phyloP scores from a whole-genome alignment of 2,797 vertebrate species.

The Tarsius wallacei region DNA sequence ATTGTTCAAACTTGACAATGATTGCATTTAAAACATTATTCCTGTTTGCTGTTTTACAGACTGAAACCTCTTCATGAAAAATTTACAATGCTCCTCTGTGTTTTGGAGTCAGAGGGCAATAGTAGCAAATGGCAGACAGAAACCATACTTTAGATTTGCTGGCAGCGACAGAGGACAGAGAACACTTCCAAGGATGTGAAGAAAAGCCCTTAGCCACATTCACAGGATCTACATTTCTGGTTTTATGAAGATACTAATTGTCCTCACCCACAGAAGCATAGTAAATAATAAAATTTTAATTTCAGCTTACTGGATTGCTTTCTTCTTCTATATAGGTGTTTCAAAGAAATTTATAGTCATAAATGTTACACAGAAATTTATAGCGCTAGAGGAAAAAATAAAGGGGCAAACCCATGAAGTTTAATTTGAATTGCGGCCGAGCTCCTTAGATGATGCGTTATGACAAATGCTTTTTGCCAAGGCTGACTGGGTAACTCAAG shows the following conservation, averaged over 20 bases:
- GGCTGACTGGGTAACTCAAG: constrained; percentile 94
- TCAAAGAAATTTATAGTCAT: constrained; percentile 94
- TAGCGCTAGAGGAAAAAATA: constrained; percentile 91
- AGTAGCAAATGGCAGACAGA: constrained; percentile 94
- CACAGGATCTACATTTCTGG: constrained; percentile 92
- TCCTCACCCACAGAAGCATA: constrained; percentile 93
- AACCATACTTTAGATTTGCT: constrained; percentile 92
- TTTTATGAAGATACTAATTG: constrained; percentile 98
- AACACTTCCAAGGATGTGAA: constrained; percentile 87
- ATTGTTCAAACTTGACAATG: constrained; percentile 99
- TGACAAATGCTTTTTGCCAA: constrained; percentile 96
- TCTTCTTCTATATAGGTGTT: constrained; percentile 93
- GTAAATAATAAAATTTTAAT: constrained; percentile 99
- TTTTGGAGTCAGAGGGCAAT: constrained; percentile 95
- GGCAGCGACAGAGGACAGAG: constrained; percentile 90
- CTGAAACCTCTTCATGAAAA: constrained; percentile 97
- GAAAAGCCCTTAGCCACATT: constrained; percentile 83
- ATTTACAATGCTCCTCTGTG: constrained; percentile 96
- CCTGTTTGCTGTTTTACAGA: constrained; percentile 97
- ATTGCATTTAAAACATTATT: constrained; percentile 99
- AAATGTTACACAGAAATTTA: constrained; percentile 95
- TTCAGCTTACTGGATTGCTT: constrained; percentile 94
- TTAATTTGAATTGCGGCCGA: constrained; percentile 93
- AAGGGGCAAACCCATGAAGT: constrained; percentile 92
- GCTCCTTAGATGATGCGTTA: constrained; percentile 93